Evolutionary conservation across 1,140 invertebrate genomes (phyloP), one percentile per base, ranked within the genome.

Genomic region (Spodoptera frugiperda): DNA sequence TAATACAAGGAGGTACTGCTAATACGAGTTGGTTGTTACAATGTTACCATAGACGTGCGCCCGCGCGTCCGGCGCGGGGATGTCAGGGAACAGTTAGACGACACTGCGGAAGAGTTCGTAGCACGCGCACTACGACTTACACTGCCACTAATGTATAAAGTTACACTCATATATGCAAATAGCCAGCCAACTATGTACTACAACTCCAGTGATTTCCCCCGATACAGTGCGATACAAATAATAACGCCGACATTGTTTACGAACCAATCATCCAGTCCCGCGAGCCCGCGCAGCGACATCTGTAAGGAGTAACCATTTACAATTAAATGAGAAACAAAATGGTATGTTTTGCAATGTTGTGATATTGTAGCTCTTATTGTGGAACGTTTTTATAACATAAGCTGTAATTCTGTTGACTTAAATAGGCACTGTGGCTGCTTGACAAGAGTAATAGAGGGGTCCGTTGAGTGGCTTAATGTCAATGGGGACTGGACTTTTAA

Each of bases 101-200:
- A 49, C 55, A 21, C 4, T 11, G 25, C 19, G 21, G 48, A 53
- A 51, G 57, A 48, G 53, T 33, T 11, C 55, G 14, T n/a, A n/a
- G 39, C 55, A 72, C 30, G 51, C 19, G 51, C 68, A 72, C 53
- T 15, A 8, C 17, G 17, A 39, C 30, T 46, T 9, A 55, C 15
- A 46, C 51, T 25, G 17, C 17, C 55, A 11, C 55, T 30, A 30
- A 61, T 49, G 55, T 61, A 73, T 73, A 30, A 73, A 73, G 55
- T 73, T 73, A 73, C 55, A 73, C 12, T 48, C 39, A 49, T 39
- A 9, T 59, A 73, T 73, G 71, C 71, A 73, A 73, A 73, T 73
- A 17, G 14, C 39, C 12, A 21, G 54, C 49, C 46, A 49, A 46
- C 17, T 49, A 49, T 25, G n/a, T n/a, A n/a, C n/a, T 73, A 61